phyloP scores from a whole-genome alignment of 2,888 invertebrate species.

The Metacarcinus magister region DNA sequence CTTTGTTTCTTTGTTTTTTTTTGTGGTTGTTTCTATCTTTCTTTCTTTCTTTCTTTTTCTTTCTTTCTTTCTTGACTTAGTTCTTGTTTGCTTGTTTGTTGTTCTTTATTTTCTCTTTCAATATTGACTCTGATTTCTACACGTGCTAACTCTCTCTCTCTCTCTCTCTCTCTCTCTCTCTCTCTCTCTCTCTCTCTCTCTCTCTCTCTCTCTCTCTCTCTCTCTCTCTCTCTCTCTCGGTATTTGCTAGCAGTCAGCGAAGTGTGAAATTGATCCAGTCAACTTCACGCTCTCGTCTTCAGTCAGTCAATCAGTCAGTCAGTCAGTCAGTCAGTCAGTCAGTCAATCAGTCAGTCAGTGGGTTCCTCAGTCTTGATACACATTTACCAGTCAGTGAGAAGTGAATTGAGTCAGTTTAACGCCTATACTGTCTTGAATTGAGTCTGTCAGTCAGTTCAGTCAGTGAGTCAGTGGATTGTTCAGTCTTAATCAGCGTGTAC shows the following conservation, averaged over 20 bases:
- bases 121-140: not conserved
- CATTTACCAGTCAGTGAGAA: not conserved
- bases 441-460: not conserved
- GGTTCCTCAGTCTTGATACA: not conserved
- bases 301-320: too few relatives aligned
- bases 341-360: not conserved
- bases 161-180: slow-evolving; percentile 39
- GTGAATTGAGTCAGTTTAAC: not conserved
- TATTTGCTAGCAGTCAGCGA: not conserved
- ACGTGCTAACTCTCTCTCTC: not conserved
- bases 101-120: not conserved
- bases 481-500: not conserved
- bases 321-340: slow-evolving; percentile 22
- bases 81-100: not conserved
- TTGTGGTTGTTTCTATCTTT: not conserved
- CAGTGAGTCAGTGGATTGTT: not conserved
- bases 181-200: slow-evolving; percentile 39
- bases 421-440: not conserved
- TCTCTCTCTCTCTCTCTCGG: not conserved
- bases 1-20: not conserved
- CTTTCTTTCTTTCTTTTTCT: not conserved
- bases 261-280: not conserved
- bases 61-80: not conserved
- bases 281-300: not conserved
- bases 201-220: slow-evolving; percentile 38